phyloP scores from a whole-genome alignment of 2,113 vertebrate genomes.

The Tragelaphus strepsiceros region DNA sequence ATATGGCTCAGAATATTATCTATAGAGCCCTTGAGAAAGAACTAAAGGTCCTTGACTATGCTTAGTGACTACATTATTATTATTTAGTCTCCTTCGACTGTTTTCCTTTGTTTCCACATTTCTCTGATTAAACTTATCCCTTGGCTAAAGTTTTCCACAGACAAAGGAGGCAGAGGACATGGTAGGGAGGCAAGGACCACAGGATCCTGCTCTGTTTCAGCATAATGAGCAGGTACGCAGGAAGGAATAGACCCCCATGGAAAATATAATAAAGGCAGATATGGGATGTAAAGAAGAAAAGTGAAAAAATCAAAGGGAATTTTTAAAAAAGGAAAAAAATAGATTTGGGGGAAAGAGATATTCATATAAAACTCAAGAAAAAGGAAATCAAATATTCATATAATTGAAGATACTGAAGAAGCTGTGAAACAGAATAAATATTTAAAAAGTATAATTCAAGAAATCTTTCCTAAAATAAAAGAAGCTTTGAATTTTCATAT shows the following conservation, averaged over 20 bases:
- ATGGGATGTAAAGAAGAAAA: neutral
- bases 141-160: neutral
- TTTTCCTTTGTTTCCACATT: neutral
- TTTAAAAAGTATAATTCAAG: neutral
- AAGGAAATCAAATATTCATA: neutral
- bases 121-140: neutral
- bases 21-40: neutral
- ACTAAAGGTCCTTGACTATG: neutral
- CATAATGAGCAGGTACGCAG: neutral
- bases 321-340: neutral
- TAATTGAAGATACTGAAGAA: neutral
- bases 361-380: neutral
- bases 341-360: neutral
- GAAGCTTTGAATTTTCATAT: neutral
- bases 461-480: conserved; percentile 1
- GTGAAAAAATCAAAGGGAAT: neutral
- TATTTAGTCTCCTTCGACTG: neutral
- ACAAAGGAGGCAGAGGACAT: neutral
- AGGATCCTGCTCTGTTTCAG: neutral
- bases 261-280: neutral
- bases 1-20: neutral
- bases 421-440: neutral
- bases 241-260: neutral
- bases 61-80: neutral
- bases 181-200: neutral